Percentiles rank a stretch among this genome's conserved stretches.
These are phyloP conservation scores for Bettongia penicillata DNA, from an alignment of 2,113 vertebrate genomes.

Conservation along the genomic window DNA sequence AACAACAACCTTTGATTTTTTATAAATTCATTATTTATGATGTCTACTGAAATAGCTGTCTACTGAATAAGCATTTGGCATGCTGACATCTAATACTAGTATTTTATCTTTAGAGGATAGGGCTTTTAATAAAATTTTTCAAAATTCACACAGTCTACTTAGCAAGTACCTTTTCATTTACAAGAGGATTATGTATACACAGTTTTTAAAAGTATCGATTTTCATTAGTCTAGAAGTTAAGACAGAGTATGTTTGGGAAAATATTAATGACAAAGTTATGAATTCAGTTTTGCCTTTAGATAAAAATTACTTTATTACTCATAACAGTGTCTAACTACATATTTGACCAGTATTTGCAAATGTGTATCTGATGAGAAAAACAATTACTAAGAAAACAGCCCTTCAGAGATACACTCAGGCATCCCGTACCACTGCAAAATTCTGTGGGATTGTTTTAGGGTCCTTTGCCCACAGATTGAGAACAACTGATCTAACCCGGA, in stretches of 20 bases:
- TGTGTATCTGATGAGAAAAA: not conserved
- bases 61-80: not conserved
- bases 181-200: not conserved
- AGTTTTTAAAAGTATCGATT: not conserved
- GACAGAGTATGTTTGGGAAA: not conserved
- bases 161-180: conserved; percentile 40
- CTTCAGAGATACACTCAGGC: not conserved
- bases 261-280: not conserved
- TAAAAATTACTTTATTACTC: not conserved
- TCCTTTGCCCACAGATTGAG: not conserved
- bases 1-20: not conserved
- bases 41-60: too few relatives aligned
- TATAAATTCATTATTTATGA: not conserved
- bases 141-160: not conserved
- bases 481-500: not conserved
- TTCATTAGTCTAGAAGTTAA: not conserved
- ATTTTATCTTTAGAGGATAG: not conserved
- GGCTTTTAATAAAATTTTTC: not conserved
- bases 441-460: not conserved
- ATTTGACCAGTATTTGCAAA: not conserved
- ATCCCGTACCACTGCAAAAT: not conserved
- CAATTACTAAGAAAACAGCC: not conserved
- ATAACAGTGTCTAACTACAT: not conserved
- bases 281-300: not conserved
- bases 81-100: not conserved